Percentiles rank a stretch among this genome's conserved stretches.
These are phyloP conservation scores for Takifugu rubripes DNA, from an alignment of 2,797 vertebrate species.

Conservation along the genomic window DNA sequence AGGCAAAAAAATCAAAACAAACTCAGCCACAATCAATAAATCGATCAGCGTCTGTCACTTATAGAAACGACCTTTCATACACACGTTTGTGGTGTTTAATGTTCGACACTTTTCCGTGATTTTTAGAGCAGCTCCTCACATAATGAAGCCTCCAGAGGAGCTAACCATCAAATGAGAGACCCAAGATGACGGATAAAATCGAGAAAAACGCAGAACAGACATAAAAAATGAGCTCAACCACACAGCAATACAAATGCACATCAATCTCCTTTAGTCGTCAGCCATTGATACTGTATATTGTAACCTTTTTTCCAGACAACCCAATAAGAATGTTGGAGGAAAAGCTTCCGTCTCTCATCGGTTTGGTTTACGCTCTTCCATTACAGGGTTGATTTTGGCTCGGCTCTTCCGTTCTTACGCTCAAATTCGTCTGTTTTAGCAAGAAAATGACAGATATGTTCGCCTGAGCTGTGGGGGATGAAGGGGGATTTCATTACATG, in stretches of 20 bases:
- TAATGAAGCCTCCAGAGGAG: neutral
- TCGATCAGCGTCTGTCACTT: neutral
- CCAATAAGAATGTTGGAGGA: conserved; percentile 10
- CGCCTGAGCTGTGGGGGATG: conserved; percentile 1
- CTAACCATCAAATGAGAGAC: neutral
- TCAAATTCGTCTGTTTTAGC: conserved; percentile 8
- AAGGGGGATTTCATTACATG: conserved; percentile 6
- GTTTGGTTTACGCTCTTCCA: conserved; percentile 8
- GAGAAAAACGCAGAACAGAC: neutral
- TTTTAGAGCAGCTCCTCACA: neutral
- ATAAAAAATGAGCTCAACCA: conserved; percentile 2
- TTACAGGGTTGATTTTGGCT: conserved; percentile 2
- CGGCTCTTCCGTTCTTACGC: neutral
- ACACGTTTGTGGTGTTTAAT: conserved; percentile 3
- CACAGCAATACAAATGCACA: conserved; percentile 12
- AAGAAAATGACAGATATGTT: conserved; percentile 8
- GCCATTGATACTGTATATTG: conserved; percentile 3
- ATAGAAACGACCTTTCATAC: conserved; percentile 4
- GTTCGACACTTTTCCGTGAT: neutral
- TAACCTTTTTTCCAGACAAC: conserved; percentile 6
- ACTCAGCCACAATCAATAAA: conserved; percentile 2
- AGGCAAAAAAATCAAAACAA: conserved; percentile 12
- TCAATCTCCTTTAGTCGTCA: conserved; percentile 14
- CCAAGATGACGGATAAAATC: neutral
- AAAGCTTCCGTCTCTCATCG: conserved; percentile 15